Evolutionary conservation across 2,113 vertebrate species (phyloP).

Genomic region (Zeus faber): DNA sequence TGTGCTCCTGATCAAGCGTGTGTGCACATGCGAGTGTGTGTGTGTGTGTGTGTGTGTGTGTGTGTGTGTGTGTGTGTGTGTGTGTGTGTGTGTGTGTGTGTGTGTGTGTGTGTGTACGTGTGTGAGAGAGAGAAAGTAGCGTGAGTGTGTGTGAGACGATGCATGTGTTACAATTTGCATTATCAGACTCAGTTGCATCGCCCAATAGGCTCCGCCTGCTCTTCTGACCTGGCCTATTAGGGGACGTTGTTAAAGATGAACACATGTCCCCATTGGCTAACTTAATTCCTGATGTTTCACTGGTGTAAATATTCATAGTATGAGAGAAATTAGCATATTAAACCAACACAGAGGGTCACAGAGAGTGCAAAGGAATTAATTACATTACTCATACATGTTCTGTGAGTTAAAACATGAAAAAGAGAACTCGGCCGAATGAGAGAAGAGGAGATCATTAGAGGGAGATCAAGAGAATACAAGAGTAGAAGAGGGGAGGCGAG

Average conservation of each 20-base stretch:
- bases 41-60: no score
- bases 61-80: no score
- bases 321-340: neutral
- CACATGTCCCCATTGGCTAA: neutral
- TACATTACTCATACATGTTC: neutral
- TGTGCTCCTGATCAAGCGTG: no score
- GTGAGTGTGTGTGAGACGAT: no score
- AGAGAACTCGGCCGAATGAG: neutral
- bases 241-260: neutral
- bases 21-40: no score
- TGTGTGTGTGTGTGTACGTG: no score
- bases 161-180: no score
- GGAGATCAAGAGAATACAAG: neutral
- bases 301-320: neutral
- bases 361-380: constrained; percentile 7
- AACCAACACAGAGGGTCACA: neutral
- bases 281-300: neutral
- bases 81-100: no score
- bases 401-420: neutral
- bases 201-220: neutral
- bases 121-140: no score
- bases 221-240: neutral
- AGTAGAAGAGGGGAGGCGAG: neutral
- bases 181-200: no score
- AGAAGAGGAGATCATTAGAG: neutral